Base-by-base conservation (phyloP, 1,140 invertebrate species). In the Ips nitidus region DNA sequence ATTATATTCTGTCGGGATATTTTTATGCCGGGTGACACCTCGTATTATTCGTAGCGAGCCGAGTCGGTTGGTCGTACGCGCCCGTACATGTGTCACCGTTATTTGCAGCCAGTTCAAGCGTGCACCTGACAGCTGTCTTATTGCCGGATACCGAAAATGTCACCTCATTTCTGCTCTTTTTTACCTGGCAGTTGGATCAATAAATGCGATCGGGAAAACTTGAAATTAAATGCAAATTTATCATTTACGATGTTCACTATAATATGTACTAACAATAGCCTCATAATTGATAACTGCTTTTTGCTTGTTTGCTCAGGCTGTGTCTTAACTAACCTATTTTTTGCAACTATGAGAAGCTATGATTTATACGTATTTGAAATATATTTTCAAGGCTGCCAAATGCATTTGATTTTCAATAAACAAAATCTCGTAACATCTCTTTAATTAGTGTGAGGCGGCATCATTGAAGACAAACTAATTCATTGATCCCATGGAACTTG, bases 101-200 rank as follows among this genome's bases (percentile, higher is more conserved):
- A 79, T 80, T 80, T 72, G 78, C 77, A 77, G 75, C 73, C 73
- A 75, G 73, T 59, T 55, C 64, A 71, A 74, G 73, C 72, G 65
- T 80, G 77, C 73, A 76, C 69, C 74, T 80, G 78, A 80, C 78
- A 80, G 77, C 78, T 80, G 78, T 80, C 77, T 75, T 75, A 77
- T 80, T 75, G 69, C 71, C 75, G 70, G 75, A 75, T 70, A 72
- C 63, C 72, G 63, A 70, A 76, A 77, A 75, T 76, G 74, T 66
- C 73, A 67, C 72, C 76, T 61, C 52, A 62, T 61, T 69, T 69
- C 47, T 60, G 45, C 66, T 47, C 22, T 22, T 22, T 50, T 50
- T 22, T 50, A 50, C 45, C 45, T 50, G 7, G 45, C 45, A 6
- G 45, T 50, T 6, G 45, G 45, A 50, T 50, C 45, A 22, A 50